Evolutionary conservation across 2,113 vertebrate genomes (phyloP), one percentile per base, ranked within the genome.

Genomic region (Apodemus sylvaticus): DNA sequence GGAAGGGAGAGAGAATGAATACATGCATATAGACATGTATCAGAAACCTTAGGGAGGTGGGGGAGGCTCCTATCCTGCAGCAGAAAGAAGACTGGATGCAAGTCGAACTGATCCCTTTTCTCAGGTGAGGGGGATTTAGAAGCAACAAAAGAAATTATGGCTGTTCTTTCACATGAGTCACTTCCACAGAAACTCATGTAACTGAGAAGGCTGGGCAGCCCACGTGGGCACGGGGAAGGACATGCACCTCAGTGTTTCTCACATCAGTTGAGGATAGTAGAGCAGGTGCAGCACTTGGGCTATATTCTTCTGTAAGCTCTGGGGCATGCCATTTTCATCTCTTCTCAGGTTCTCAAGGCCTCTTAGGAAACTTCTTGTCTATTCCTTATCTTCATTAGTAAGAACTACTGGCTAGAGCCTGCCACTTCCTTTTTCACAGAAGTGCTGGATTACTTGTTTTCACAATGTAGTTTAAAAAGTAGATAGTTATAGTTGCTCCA

Each of bases 401-500:
- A 60, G 53, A 39, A 39, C 36, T 24, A 39, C 53, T 60, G 6
- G 12, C 29, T 53, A 60, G 66, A n/a, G 3, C 26, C 42, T 86
- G 17, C 42, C 22, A 11, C 6, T 55, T 68, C 39, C 42, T 86
- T 51, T 58, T 36, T 78, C 68, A 39, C 74, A 66, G 19, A n/a
- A 81, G 51, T 14, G 8, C 74, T 7, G 5, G 11, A 42, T 87
- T 62, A 85, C 6, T 48, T 34, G 42, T 71, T 83, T 87, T 70
- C 26, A 17, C 45, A 19, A 34, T 83, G 4, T 20, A 0, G 1
- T 94, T 91, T 82, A 0, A 87, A 90, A 96, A 70, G n/a, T 91
- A 93, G 51, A 48, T 77, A 93, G 83, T 93, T 73, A 58, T 2
- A 91, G 17, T 62, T 87, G 5, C 64, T 91, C 70, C 62, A 86